These are phyloP conservation scores for Heliocidaris erythrogramma DNA, from an alignment of 35 echinoderm and acorn worm species.

Conservation along the genomic window DNA sequence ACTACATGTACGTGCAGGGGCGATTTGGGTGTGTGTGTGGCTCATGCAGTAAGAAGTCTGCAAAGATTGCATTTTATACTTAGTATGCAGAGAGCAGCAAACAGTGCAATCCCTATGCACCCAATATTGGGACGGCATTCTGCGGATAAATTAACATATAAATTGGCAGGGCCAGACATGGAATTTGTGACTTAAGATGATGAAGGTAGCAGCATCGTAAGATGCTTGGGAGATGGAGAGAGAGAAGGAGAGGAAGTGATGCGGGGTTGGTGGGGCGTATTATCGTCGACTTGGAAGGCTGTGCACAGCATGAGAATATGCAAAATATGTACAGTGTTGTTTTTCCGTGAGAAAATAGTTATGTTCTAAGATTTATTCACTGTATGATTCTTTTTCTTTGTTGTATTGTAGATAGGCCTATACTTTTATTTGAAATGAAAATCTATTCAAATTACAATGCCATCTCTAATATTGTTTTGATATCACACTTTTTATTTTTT, in stretches of 20 bases:
- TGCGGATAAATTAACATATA: conserved; percentile 41
- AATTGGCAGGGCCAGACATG: conserved; percentile 2
- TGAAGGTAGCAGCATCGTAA: neutral
- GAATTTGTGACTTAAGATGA: conserved; percentile 17
- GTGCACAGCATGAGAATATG: neutral
- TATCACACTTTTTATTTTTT: no score
- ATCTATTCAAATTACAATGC: no score
- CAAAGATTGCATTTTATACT: conserved; percentile 11
- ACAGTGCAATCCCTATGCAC: neutral
- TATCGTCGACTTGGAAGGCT: neutral
- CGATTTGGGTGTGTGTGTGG: neutral
- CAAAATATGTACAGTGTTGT: neutral
- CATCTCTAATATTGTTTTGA: no score
- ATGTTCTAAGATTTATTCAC: no score
- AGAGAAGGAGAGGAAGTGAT: neutral
- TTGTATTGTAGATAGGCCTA: no score
- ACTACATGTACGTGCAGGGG: neutral
- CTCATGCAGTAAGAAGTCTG: neutral
- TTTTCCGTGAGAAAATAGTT: neutral
- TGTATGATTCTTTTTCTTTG: no score
- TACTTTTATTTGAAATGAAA: no score
- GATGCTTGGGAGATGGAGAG: neutral
- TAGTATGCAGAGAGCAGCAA: neutral
- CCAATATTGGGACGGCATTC: conserved; percentile 25
- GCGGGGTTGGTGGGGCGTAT: neutral